Percentiles rank a stretch among this genome's conserved stretches.
These are phyloP conservation scores for Spodoptera exigua DNA, from an alignment of 2,888 invertebrate species.

Conservation along the genomic window DNA sequence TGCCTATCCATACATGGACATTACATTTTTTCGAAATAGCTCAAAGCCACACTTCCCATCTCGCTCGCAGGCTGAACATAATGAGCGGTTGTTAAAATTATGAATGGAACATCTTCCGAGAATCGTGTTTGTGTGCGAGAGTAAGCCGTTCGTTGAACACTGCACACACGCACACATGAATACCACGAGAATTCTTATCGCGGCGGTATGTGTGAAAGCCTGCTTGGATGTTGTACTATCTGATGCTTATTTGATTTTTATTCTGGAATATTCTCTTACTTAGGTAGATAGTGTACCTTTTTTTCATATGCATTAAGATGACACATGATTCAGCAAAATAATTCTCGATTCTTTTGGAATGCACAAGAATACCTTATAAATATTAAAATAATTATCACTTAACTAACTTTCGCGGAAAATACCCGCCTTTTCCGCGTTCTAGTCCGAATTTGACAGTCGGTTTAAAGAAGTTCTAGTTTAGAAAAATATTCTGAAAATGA, in stretches of 20 bases:
- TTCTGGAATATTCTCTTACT: constrained; percentile 56
- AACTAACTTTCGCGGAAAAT: too few relatives aligned
- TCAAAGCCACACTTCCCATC: constrained; percentile 71
- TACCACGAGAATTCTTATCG: constrained; percentile 51
- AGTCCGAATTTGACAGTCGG: too few relatives aligned
- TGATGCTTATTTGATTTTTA: constrained; percentile 61
- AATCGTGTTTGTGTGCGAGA: constrained; percentile 63
- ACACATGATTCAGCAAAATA: constrained; percentile 36
- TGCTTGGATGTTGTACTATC: constrained; percentile 59
- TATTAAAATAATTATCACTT: too few relatives aligned
- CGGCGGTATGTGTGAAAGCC: constrained; percentile 61
- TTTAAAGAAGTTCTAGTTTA: too few relatives aligned
- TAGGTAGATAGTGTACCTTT: constrained; percentile 23
- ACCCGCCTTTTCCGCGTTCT: too few relatives aligned
- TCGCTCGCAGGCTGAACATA: constrained; percentile 77
- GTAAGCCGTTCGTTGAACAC: constrained; percentile 55
- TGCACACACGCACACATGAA: constrained; percentile 53
- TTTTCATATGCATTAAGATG: constrained; percentile 31
- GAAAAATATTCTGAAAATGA: constrained; percentile 3
- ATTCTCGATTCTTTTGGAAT: constrained; percentile 31
- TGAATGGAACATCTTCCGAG: constrained; percentile 84
- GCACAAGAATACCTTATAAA: too few relatives aligned
- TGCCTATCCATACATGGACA: constrained; percentile 6
- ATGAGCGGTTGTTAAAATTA: constrained; percentile 87
- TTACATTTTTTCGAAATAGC: constrained; percentile 68